Conservation (phyloP, 2,113 vertebrate species). For the Melanocharis versteri region DNA sequence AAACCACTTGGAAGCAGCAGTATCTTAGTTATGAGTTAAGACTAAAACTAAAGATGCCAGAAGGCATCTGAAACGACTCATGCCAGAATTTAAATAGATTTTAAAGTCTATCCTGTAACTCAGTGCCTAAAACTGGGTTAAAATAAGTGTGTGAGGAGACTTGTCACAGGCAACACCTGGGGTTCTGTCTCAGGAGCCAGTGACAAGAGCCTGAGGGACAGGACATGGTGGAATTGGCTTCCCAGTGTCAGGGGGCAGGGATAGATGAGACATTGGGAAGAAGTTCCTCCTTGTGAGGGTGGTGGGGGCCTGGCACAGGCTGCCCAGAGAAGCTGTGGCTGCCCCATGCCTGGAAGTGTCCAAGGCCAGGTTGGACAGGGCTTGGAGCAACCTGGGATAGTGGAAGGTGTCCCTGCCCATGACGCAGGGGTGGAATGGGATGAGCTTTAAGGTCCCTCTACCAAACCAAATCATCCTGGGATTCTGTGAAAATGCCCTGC, state of each 20-base stretch:
- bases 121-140: background rate
- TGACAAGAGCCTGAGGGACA: background rate
- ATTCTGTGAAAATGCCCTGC: background rate
- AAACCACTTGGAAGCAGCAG: background rate
- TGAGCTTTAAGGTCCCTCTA: background rate
- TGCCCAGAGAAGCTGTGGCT: background rate
- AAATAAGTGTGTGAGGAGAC: background rate
- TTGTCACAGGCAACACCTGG: background rate
- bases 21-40: background rate
- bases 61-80: background rate
- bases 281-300: background rate
- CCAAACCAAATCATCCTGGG: background rate
- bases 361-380: background rate
- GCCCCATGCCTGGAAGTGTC: background rate
- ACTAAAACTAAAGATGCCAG: background rate
- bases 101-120: background rate
- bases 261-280: background rate
- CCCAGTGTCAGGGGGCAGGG: background rate
- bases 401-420: background rate
- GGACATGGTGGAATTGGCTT: background rate
- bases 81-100: background rate
- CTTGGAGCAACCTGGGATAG: fast-evolving
- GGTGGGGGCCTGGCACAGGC: background rate
- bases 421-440: background rate
- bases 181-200: background rate